A percentile compares a stretch with the other conserved stretches of the same genome.
Conservation (phyloP, 2,797 vertebrate genomes). For the Cuniculus paca region DNA sequence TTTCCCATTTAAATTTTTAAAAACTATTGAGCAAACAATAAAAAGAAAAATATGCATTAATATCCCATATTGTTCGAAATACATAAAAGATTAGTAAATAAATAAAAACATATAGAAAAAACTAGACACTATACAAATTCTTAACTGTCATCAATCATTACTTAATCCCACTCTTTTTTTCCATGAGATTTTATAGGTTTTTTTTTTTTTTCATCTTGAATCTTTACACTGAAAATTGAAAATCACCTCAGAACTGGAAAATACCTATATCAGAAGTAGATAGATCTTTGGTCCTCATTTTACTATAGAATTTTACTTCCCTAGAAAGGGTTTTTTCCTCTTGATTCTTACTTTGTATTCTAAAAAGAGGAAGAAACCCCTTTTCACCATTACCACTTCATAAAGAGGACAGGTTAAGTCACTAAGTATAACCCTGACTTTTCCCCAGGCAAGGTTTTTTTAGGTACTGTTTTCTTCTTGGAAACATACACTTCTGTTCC, state of each 20-base stretch:
- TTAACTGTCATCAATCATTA: not conserved
- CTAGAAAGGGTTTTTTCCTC: not conserved
- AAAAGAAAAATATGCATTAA: not conserved
- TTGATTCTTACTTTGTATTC: not conserved
- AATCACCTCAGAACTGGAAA: not conserved
- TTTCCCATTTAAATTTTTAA: not conserved
- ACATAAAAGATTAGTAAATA: not conserved
- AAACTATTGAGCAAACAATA: not conserved
- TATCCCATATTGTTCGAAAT: conserved; percentile 14
- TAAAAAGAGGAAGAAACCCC: not conserved
- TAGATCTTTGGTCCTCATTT: not conserved
- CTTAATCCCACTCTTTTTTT: not conserved
- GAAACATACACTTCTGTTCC: not conserved
- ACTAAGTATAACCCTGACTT: not conserved
- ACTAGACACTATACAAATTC: not conserved
- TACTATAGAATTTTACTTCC: not conserved
- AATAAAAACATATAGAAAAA: conserved; percentile 16
- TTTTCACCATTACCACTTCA: not conserved
- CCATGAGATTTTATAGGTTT: not conserved
- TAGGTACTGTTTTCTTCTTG: not conserved
- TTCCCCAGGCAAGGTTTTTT: not conserved
- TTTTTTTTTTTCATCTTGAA: not conserved
- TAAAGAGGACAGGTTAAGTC: not conserved
- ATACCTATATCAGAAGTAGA: not conserved
- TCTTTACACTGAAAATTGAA: conserved; percentile 41